phyloP scores from a whole-genome alignment of 2,113 vertebrate genomes.

The Petaurus breviceps region DNA sequence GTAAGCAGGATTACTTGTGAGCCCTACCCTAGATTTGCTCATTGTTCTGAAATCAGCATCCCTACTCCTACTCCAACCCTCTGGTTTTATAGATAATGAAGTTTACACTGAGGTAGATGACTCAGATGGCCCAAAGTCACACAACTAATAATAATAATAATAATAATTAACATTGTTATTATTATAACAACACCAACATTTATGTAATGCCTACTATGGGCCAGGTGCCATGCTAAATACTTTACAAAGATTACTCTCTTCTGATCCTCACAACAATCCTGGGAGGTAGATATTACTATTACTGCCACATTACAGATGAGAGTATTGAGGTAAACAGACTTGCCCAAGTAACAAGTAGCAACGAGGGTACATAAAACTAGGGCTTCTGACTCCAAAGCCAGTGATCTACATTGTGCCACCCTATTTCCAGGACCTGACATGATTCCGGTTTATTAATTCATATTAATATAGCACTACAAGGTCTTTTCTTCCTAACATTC shows the following conservation, averaged over 20 bases:
- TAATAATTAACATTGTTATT: background rate
- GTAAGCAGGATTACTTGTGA: background rate
- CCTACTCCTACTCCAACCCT: background rate
- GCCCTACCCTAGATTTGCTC: background rate
- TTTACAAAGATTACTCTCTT: background rate
- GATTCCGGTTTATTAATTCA: background rate
- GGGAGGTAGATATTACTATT: background rate
- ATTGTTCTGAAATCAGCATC: background rate
- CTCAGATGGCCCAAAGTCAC: too few species aligned
- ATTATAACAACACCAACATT: background rate
- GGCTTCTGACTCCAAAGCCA: background rate
- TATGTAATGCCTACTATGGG: background rate
- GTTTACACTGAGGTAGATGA: background rate
- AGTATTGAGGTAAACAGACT: background rate
- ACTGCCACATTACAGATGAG: background rate
- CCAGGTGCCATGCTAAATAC: background rate
- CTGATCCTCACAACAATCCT: background rate
- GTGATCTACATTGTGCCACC: background rate
- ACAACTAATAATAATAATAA: too few species aligned
- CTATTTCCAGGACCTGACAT: background rate
- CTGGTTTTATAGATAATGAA: background rate
- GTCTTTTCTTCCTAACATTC: background rate
- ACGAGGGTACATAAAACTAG: background rate
- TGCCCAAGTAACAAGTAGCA: background rate
- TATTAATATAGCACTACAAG: background rate